Conservation (phyloP, 2,113 vertebrate species). For the Elephas maximus region DNA sequence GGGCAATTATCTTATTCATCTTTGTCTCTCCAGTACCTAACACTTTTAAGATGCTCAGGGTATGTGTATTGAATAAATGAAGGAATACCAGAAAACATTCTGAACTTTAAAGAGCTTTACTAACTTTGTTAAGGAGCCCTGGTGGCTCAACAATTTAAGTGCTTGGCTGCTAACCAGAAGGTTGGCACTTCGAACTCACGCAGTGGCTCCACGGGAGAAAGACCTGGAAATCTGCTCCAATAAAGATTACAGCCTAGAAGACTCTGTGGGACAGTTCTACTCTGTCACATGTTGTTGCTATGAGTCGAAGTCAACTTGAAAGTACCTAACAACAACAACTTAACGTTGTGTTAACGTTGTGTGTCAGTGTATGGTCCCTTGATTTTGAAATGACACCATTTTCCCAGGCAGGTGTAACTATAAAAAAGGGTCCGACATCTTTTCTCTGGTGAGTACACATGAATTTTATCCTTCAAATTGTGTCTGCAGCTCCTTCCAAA, state of each 20-base stretch:
- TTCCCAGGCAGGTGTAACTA: background rate
- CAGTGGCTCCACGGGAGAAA: background rate
- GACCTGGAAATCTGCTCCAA: background rate
- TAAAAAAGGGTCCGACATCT: constrained; percentile 12
- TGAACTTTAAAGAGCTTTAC: background rate
- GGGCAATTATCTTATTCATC: constrained; percentile 14
- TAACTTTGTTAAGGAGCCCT: background rate
- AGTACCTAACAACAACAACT: background rate
- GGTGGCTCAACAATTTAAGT: background rate
- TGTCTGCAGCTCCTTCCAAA: background rate
- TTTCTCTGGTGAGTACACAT: background rate
- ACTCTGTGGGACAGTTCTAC: background rate
- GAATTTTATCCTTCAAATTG: background rate
- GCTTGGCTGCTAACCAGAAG: background rate
- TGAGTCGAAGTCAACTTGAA: background rate
- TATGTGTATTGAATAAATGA: constrained; percentile 15
- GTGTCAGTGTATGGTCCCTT: background rate
- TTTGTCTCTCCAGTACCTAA: constrained; percentile 1
- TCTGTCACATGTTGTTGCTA: background rate
- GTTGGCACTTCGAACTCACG: background rate
- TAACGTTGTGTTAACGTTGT: background rate
- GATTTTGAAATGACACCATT: background rate
- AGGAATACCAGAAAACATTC: constrained; percentile 18
- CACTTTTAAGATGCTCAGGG: background rate
- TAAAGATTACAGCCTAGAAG: background rate